Conservation (phyloP, 2,113 vertebrate genomes). For the Plectropomus leopardus region DNA sequence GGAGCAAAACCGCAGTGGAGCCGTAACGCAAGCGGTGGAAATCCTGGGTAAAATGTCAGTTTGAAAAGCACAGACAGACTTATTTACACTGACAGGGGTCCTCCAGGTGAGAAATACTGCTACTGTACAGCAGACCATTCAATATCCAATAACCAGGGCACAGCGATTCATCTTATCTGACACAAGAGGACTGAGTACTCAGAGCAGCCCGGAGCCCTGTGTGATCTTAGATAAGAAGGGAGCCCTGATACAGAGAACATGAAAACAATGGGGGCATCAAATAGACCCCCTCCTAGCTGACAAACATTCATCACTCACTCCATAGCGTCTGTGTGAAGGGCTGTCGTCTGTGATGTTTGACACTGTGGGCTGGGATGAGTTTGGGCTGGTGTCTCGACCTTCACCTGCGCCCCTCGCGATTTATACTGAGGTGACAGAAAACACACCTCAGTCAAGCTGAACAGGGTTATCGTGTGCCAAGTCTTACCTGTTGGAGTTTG, state of each 20-base stretch:
- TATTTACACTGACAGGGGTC: not conserved
- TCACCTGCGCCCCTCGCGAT: slow-evolving; percentile 76
- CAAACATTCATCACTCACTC: slow-evolving; percentile 85
- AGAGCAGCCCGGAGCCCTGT: not conserved
- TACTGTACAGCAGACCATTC: not conserved
- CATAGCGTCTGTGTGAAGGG: slow-evolving; percentile 83
- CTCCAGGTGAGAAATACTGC: not conserved
- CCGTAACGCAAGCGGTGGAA: no score
- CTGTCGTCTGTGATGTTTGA: slow-evolving; percentile 80
- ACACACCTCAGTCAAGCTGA: slow-evolving; percentile 81
- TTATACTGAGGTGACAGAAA: slow-evolving; percentile 85
- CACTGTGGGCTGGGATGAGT: slow-evolving; percentile 74
- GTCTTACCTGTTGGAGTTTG: slow-evolving; percentile 70
- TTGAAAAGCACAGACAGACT: not conserved
- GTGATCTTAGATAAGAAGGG: not conserved
- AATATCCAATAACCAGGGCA: not conserved
- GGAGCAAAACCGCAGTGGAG: no score
- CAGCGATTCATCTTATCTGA: not conserved
- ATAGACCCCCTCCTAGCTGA: slow-evolving; percentile 22
- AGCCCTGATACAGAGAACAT: slow-evolving; percentile 36
- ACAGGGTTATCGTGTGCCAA: slow-evolving; percentile 73
- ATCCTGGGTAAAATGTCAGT: no score
- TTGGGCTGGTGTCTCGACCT: slow-evolving; percentile 77
- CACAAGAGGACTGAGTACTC: not conserved
- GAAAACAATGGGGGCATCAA: slow-evolving; percentile 59